Base-by-base conservation (phyloP, 2,113 vertebrate species). In the Sphyrna mokarran region DNA sequence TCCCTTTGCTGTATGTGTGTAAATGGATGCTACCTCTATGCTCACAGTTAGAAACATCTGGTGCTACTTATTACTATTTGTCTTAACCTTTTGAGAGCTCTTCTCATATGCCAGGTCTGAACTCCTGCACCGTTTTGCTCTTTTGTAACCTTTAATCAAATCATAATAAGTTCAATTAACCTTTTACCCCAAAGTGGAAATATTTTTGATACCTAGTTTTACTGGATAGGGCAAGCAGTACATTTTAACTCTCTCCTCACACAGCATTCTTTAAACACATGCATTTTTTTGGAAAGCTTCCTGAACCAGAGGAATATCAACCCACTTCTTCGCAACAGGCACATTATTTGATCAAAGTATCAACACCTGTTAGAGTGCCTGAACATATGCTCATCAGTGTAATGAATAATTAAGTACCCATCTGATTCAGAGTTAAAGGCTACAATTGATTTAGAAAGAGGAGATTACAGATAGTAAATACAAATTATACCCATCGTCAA, bases 341-440 rank as follows among this genome's bases (percentile, higher is more conserved):
- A 37, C 61, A 37, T 63, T 61, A 90, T 91, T 91, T 93, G 89
- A 68, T 93, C 33, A 93, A 93, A 93, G 33, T n/a, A 68, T 37
- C 20, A 29, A n/a, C 7, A 33, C 33, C 89, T 66, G 14, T 18
- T 91, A 37, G 29, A 66, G 14, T 91, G 58, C 3, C 13, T n/a
- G 61, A 91, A 91, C 58, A 63, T 66, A 63, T 37, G 61, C 16
- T 63, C 61, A 48, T 58, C 0, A 93, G 29, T 66, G 33, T 66
- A 3, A 68, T 66, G 33, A 93, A 93, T 66, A 93, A 93, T 93
- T 93, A n/a, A 33, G 5, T n/a, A n/a, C 33, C 58, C 29, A 58
- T 22, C 89, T 66, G 33, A 66, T 37, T 54, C 16, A 33, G n/a
- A 37, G 87, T 61, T 93, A 66, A 93, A 93, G 61, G 16, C 61